These are phyloP conservation scores for Vicugna pacos DNA, from an alignment of 2,113 vertebrate genomes.

Conservation along the genomic window DNA sequence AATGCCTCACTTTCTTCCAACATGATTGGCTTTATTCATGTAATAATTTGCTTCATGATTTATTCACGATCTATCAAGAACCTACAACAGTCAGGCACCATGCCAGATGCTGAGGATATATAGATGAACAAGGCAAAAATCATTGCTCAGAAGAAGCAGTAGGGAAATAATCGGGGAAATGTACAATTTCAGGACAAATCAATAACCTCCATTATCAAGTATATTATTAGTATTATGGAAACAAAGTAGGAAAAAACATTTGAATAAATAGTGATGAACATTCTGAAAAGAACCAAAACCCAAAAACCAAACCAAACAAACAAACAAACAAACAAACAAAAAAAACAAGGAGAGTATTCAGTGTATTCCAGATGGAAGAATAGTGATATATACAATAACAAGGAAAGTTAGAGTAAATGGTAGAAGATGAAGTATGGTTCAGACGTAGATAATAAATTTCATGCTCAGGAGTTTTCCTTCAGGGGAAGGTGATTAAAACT, in stretches of 20 bases:
- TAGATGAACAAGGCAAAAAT: not conserved
- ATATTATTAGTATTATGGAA: not conserved
- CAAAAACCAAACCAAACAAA: too few species aligned
- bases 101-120: not conserved
- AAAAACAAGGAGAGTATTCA: not conserved
- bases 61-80: not conserved
- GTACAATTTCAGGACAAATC: not conserved
- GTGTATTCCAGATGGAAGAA: not conserved
- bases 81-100: not conserved
- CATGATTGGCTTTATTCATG: not conserved
- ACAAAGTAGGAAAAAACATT: not conserved
- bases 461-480: not conserved
- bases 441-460: not conserved
- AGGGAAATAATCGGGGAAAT: not conserved
- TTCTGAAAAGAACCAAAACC: too few species aligned
- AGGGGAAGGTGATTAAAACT: not conserved
- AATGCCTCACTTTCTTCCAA: not conserved
- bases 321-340: too few species aligned
- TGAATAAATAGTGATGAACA: not conserved
- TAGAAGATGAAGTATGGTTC: not conserved
- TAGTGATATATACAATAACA: not conserved
- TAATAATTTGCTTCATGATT: not conserved
- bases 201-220: not conserved
- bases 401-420: not conserved
- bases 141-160: not conserved